phyloP scores from a whole-genome alignment of 2,797 vertebrate species.

The Tangara arthus region DNA sequence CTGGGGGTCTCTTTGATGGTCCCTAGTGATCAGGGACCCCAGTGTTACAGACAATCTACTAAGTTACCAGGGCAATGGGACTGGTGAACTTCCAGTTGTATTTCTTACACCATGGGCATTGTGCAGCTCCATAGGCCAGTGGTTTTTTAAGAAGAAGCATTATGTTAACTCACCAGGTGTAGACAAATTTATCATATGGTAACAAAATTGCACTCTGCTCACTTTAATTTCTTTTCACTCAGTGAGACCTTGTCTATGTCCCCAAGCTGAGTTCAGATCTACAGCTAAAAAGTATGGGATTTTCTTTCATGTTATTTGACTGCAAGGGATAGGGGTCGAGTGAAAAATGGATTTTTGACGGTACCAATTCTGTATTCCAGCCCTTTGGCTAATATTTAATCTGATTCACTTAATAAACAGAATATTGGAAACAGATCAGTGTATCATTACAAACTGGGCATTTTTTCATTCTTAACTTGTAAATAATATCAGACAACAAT shows the following conservation, averaged over 20 bases:
- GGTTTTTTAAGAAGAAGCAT: not conserved
- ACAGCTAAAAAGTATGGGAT: not conserved
- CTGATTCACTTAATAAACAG: not conserved
- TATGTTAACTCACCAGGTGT: not conserved
- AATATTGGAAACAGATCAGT: not conserved
- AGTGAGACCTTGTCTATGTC: not conserved
- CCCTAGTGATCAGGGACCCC: not conserved
- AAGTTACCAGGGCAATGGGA: not conserved
- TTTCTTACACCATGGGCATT: not conserved
- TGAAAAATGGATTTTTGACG: not conserved
- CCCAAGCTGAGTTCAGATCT: not conserved
- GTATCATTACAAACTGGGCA: not conserved
- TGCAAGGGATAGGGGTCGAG: accelerated
- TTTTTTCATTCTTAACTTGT: not conserved
- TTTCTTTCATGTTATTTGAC: not conserved
- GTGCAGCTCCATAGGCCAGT: not conserved
- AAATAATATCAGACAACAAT: not conserved
- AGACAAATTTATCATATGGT: not conserved
- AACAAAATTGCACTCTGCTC: not conserved
- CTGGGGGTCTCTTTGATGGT: not conserved
- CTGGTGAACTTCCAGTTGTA: not conserved
- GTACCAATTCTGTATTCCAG: not conserved
- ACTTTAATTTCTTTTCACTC: not conserved
- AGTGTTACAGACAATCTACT: accelerated
- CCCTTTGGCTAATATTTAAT: not conserved